phyloP scores from a whole-genome alignment of 2,797 vertebrate genomes.

The Paratrypauchen microcephalus region DNA sequence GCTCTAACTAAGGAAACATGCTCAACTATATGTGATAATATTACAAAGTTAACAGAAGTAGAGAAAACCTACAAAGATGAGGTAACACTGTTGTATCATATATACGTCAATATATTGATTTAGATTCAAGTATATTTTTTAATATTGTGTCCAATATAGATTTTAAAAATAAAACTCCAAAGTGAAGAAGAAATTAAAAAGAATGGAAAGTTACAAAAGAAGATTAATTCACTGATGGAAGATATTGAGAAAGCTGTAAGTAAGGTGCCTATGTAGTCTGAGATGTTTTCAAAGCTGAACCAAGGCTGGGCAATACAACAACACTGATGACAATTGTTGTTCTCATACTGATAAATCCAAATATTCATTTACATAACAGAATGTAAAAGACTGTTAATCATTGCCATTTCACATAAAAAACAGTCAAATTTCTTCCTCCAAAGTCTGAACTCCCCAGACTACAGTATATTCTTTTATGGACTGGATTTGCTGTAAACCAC shows the following conservation, averaged over 20 bases:
- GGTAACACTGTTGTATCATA: constrained; percentile 32
- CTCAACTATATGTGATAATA: constrained; percentile 6
- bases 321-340: too few relatives aligned
- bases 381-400: too few relatives aligned
- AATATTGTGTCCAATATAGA: constrained; percentile 43
- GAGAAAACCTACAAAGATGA: constrained; percentile 32
- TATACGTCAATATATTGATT: not conserved
- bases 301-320: too few relatives aligned
- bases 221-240: constrained; percentile 45
- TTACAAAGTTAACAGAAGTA: constrained; percentile 33
- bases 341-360: too few relatives aligned
- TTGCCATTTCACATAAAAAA: too few relatives aligned
- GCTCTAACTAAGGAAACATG: constrained; percentile 32
- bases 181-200: constrained; percentile 48
- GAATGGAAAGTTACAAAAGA: constrained; percentile 38
- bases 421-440: too few relatives aligned
- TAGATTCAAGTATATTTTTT: not conserved
- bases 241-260: constrained; percentile 65
- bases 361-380: too few relatives aligned
- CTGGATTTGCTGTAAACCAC: too few relatives aligned
- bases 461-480: too few relatives aligned
- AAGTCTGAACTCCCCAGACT: too few relatives aligned
- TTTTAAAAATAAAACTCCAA: constrained; percentile 57
- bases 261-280: constrained; percentile 7
- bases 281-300: not conserved